Evolutionary conservation across 2,797 vertebrate genomes (phyloP).

Genomic region (Bucorvus abyssinicus): DNA sequence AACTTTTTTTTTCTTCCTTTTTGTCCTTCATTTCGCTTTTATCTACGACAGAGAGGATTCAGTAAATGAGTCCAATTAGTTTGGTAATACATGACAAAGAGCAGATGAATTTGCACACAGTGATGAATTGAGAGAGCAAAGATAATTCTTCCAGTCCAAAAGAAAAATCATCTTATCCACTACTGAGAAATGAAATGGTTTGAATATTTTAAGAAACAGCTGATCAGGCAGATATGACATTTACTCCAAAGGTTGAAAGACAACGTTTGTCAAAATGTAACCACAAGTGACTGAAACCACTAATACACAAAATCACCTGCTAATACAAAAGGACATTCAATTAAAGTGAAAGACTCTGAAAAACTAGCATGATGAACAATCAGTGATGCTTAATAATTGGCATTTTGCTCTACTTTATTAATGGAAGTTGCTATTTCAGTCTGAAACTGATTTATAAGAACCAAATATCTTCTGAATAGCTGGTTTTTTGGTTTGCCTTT

Average conservation of each 20-base stretch:
- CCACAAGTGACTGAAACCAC: background rate
- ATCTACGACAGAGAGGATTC: background rate
- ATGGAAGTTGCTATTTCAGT: background rate
- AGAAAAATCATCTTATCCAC: background rate
- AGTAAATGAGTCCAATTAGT: background rate
- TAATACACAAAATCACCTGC: background rate
- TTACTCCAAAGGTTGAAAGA: background rate
- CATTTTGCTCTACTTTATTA: background rate
- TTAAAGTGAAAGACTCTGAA: background rate
- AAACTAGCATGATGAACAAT: background rate
- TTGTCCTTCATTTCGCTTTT: background rate
- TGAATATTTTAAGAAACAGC: background rate
- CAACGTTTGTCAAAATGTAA: background rate
- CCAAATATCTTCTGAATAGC: background rate
- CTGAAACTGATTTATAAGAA: background rate
- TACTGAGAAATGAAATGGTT: background rate
- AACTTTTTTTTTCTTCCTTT: background rate
- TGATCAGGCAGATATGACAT: background rate
- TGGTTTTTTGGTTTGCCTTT: background rate
- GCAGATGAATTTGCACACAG: background rate
- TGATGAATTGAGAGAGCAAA: background rate
- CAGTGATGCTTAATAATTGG: background rate
- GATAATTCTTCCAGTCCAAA: background rate
- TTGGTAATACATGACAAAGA: background rate
- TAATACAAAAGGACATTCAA: background rate